phyloP scores from a whole-genome alignment of 2,888 invertebrate species.

The Fragum sueziense region DNA sequence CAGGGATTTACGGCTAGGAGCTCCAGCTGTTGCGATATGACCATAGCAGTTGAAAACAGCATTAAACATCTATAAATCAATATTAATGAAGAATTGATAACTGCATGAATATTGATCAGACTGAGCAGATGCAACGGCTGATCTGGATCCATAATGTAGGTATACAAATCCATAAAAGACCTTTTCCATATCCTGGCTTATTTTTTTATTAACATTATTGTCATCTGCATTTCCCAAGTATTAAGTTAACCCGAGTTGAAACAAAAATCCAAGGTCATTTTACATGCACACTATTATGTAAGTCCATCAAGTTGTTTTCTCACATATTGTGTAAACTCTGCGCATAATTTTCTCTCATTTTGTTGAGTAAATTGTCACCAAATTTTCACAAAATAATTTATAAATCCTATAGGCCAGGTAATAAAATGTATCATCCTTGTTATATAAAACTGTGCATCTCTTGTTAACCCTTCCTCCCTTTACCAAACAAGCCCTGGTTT shows the following conservation, averaged over 20 bases:
- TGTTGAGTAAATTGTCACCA: slow-evolving; percentile 11
- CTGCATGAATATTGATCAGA: no score
- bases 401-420: slow-evolving; percentile 1
- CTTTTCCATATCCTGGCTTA: neutral
- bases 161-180: neutral
- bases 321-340: neutral
- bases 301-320: neutral
- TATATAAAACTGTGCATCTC: neutral
- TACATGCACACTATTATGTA: slow-evolving; percentile 2
- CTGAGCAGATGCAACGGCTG: no score
- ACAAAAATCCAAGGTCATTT: no score
- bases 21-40: no score
- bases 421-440: slow-evolving; percentile 6
- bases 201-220: neutral
- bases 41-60: no score
- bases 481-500: neutral
- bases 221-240: neutral
- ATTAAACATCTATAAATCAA: no score
- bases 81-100: no score
- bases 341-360: slow-evolving; percentile 13
- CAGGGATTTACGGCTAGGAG: no score
- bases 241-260: no score
- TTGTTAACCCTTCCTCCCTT: neutral
- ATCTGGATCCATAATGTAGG: neutral
- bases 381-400: slow-evolving; percentile 16